These are phyloP conservation scores for Petrolisthes cinctipes DNA, from an alignment of 2,888 invertebrate species.

Conservation along the genomic window DNA sequence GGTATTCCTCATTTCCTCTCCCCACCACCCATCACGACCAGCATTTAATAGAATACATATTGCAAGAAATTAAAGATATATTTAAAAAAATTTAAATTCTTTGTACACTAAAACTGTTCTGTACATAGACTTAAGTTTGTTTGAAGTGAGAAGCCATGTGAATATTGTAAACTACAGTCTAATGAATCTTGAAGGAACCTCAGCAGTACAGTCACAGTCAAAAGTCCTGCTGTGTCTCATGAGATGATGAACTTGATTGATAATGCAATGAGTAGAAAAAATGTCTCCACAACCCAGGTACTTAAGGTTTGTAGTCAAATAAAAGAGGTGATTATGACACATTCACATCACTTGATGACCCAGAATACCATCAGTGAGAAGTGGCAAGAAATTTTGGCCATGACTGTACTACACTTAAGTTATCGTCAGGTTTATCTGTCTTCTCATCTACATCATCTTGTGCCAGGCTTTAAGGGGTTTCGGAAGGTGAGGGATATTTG, in stretches of 20 bases:
- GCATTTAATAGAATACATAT: background rate
- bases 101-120: constrained; percentile 54
- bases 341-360: too few relatives aligned
- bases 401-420: background rate
- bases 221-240: too few relatives aligned
- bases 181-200: constrained; percentile 45
- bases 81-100: constrained; percentile 24
- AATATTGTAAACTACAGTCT: constrained; percentile 56
- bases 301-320: too few relatives aligned
- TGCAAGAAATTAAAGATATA: background rate
- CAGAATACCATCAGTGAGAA: too few relatives aligned
- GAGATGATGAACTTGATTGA: too few relatives aligned
- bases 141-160: constrained; percentile 51
- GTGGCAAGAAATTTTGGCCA: too few relatives aligned
- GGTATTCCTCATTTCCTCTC: constrained; percentile 36
- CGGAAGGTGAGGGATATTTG: background rate
- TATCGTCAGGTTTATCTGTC: background rate
- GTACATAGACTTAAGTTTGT: constrained; percentile 42
- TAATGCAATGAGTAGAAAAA: too few relatives aligned
- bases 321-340: too few relatives aligned
- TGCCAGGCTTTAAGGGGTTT: background rate
- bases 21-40: constrained; percentile 41
- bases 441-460: constrained; percentile 8
- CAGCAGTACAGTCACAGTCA: too few relatives aligned
- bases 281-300: too few relatives aligned